Evolutionary conservation across 2,113 vertebrate genomes (phyloP), one percentile per base, ranked within the genome.

Genomic region (Labrus mixtus): DNA sequence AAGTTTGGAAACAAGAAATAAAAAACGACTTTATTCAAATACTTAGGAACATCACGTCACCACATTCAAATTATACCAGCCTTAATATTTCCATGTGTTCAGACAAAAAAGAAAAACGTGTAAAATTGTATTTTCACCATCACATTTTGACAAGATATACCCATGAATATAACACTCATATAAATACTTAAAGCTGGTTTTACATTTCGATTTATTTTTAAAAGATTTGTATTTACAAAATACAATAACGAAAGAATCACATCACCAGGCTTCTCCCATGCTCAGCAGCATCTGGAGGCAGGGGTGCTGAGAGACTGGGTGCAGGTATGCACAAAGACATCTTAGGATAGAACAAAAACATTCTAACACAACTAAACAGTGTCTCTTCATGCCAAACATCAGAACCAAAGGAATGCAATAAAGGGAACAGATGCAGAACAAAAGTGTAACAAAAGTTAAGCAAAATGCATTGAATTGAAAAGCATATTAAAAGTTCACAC

Each of bases 251-350:
- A 4, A 13, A 16, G 16, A 10, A 41, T 23, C 25, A 41, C 54
- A 54, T 19, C 19, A 23, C 2, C 5, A 10, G 8, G 10, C 37
- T 22, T n/a, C 29, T 23, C 13, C 36, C 13, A 53, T 43, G 23
- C 56, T 65, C 60, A 60, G 58, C 73, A 59, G 29, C 70, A 41
- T 54, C 66, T 68, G 67, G 43, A 55, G 43, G 48, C 23, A 41
- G 41, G 53, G 23, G 33, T 41, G 48, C 10, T 13, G 29, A 43
- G 22, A 53, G 25, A 45, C 23, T 25, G 10, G 17, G 17, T 16
- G 10, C 54, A 61, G 68, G 46, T 48, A 39, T 37, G 46, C 8
- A 33, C 16, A 36, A 25, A 50, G 0, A 68, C 9, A 50, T 33
- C 6, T 25, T 1, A 16, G 20, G 8, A 57, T 12, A 50, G 19